Evolutionary conservation across 2,888 invertebrate genomes (phyloP), one percentile per base, ranked within the genome.

Genomic region (Drosophila nigritarsus): DNA sequence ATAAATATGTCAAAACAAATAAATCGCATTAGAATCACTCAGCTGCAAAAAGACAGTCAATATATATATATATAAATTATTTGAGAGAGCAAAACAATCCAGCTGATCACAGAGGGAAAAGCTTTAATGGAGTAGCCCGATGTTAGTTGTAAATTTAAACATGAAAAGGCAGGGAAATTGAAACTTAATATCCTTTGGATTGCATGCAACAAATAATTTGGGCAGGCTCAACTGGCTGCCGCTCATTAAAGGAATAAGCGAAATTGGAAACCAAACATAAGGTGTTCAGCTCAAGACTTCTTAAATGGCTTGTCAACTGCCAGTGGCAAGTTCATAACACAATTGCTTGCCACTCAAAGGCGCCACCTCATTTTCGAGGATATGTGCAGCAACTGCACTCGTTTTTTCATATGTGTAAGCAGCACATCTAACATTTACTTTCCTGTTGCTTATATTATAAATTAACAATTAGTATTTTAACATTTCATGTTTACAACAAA

Each of bases 1-100:
- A 51, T 48, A 53, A 45, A 4, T 45, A 58, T 63, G 42, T 58
- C 24, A 36, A 48, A 38, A 15, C 64, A 59, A 50, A 34, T 27
- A 29, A 64, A 64, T 64, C 40, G 34, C 29, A 64, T 51, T 42
- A 34, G 18, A 8, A 32, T 27, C 32, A 38, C 32, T 40, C 30
- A 24, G 38, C 27, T 24, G 38, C 49, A 49, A 49, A 49, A 18
- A 45, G 45, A 0, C 45, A 45, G 15, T 45, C 45, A 8, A 45
- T 45, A 18, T 38, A 38, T 8, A 38, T 38, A 18, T 32, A 11
- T 32, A 11, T 9, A 40, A 20, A 9, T 5, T 20, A 20, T 42
- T 20, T 42, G 20, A 42, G 2, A 13, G 11, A 1, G 20, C 42
- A 42, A 42, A 11, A 20, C 5, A 20, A 11, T 42, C 11, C 20